These are phyloP conservation scores for Microchirus variegatus DNA, from an alignment of 2,797 vertebrate genomes.

Conservation along the genomic window DNA sequence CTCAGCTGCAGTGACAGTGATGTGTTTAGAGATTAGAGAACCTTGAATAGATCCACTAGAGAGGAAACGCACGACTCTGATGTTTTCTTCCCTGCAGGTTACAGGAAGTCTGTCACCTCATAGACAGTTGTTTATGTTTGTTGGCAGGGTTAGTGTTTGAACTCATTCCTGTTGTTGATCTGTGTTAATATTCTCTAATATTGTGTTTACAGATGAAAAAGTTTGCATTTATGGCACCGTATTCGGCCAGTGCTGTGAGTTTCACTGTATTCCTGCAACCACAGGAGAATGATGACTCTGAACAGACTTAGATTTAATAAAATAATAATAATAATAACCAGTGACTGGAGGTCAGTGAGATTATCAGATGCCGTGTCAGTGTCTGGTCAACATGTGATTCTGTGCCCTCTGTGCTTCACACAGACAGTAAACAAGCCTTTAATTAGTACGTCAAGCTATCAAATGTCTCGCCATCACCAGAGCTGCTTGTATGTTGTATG, in stretches of 20 bases:
- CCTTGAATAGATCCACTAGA: too few species aligned
- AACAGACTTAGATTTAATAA: background rate
- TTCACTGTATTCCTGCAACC: background rate
- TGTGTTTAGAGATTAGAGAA: too few species aligned
- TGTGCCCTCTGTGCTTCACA: slow-evolving; percentile 8
- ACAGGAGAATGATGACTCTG: background rate
- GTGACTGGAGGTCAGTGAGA: background rate
- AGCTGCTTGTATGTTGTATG: slow-evolving; percentile 55
- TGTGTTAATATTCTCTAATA: too few species aligned
- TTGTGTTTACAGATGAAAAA: too few species aligned
- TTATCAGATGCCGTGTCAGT: slow-evolving; percentile 17
- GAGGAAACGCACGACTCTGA: too few species aligned
- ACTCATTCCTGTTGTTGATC: too few species aligned
- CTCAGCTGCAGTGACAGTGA: too few species aligned
- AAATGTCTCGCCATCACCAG: slow-evolving; percentile 37
- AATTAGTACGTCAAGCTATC: slow-evolving; percentile 54
- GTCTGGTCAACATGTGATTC: slow-evolving; percentile 4
- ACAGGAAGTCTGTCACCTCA: background rate
- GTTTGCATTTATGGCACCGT: background rate
- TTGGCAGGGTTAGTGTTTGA: too few species aligned
- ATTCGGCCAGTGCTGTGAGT: background rate
- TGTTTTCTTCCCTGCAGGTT: slow-evolving; percentile 5
- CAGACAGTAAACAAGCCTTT: slow-evolving; percentile 47
- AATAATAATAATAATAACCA: background rate
- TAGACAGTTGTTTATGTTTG: background rate